These are phyloP conservation scores for Porites lobata DNA, from an alignment of 92 coral and sea anemone species.

Conservation along the genomic window DNA sequence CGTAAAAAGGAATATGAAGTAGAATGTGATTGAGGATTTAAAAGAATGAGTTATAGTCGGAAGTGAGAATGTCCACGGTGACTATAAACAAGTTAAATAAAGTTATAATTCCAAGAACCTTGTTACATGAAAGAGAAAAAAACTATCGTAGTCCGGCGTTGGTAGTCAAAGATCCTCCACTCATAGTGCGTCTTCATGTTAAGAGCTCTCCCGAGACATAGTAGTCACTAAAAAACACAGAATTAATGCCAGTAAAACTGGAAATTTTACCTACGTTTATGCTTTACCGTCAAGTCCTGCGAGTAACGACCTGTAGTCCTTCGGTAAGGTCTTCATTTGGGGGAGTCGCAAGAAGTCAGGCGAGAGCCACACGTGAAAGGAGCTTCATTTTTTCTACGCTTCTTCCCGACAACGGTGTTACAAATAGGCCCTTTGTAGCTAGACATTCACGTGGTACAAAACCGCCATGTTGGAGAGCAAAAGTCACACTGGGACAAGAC, in stretches of 20 bases:
- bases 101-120: neutral
- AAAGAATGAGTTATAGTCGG: neutral
- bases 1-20: neutral
- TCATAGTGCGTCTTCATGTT: constrained; percentile 4
- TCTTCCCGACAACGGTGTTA: too few relatives aligned
- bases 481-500: too few relatives aligned
- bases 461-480: too few relatives aligned
- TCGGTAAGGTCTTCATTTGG: too few relatives aligned
- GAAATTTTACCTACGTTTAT: neutral
- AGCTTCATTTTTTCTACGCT: too few relatives aligned
- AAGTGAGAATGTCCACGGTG: neutral
- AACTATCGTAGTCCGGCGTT: neutral
- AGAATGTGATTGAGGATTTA: neutral
- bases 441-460: too few relatives aligned
- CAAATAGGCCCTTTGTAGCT: too few relatives aligned
- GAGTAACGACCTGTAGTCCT: too few relatives aligned
- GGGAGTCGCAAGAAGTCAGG: too few relatives aligned
- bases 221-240: neutral
- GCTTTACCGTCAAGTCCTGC: too few relatives aligned
- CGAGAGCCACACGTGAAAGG: too few relatives aligned
- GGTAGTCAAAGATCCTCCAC: neutral
- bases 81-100: neutral
- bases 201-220: neutral
- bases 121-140: neutral
- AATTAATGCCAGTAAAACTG: neutral